phyloP scores from a whole-genome alignment of 2,797 vertebrate genomes.

The Podarcis lilfordi region DNA sequence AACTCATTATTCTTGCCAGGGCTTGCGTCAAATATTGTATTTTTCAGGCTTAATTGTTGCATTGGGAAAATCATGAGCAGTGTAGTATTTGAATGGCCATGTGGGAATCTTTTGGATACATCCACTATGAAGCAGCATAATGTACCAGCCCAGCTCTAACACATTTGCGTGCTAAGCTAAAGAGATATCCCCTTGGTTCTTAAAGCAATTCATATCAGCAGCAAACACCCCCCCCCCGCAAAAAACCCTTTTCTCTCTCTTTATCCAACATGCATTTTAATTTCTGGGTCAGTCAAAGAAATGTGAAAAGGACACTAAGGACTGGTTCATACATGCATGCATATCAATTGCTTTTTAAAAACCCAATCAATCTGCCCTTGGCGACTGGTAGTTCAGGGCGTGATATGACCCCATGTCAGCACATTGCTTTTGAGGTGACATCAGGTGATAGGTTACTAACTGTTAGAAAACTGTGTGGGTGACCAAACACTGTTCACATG shows the following conservation, averaged over 20 bases:
- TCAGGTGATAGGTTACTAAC: background rate
- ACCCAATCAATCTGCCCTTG: too few relatives aligned
- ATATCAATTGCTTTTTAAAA: too few relatives aligned
- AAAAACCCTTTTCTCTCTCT: too few relatives aligned
- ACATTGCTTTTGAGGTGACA: background rate
- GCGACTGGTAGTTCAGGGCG: background rate
- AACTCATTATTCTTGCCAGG: background rate
- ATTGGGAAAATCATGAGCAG: background rate
- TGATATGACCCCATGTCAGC: too few relatives aligned
- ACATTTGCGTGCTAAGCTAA: background rate
- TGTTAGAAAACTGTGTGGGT: background rate
- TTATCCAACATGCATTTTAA: background rate
- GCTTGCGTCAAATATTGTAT: background rate
- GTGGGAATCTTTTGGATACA: background rate
- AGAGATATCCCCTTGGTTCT: background rate
- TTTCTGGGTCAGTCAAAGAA: background rate
- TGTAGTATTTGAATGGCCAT: background rate
- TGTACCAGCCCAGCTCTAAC: background rate
- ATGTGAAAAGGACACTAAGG: background rate
- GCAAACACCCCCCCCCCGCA: background rate
- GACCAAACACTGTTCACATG: background rate
- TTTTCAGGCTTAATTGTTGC: background rate
- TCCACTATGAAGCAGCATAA: background rate
- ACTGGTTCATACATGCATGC: background rate
- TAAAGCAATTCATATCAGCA: background rate